phyloP scores from a whole-genome alignment of 2,888 invertebrate genomes.

The Aphrophora alni region DNA sequence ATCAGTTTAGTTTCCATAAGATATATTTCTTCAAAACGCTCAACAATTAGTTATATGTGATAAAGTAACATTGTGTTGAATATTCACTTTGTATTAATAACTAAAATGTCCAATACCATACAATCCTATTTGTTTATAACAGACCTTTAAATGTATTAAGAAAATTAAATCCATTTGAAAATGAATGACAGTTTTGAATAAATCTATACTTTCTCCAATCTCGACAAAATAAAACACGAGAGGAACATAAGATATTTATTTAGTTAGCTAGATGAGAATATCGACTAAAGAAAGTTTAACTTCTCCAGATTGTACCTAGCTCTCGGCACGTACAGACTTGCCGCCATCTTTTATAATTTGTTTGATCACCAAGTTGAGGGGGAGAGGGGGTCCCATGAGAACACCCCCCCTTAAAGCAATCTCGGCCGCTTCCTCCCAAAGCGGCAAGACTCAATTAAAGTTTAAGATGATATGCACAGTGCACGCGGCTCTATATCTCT shows the following conservation, averaged over 20 bases:
- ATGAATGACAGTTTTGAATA: not conserved
- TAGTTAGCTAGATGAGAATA: not conserved
- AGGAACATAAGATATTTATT: not conserved
- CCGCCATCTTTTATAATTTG: constrained; percentile 59
- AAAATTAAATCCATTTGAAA: not conserved
- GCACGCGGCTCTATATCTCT: constrained; percentile 20
- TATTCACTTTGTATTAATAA: too few relatives aligned
- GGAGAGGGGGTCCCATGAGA: constrained; percentile 52
- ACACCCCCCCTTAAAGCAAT: constrained; percentile 45
- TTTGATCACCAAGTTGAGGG: constrained; percentile 56
- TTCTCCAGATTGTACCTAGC: constrained; percentile 6
- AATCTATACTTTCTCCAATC: not conserved
- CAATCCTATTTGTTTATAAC: too few relatives aligned
- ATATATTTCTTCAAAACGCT: too few relatives aligned
- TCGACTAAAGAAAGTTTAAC: not conserved
- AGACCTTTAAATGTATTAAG: too few relatives aligned
- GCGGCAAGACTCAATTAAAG: constrained; percentile 73
- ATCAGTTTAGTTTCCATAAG: too few relatives aligned
- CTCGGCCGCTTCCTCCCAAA: constrained; percentile 56
- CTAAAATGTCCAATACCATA: too few relatives aligned
- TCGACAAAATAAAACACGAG: not conserved
- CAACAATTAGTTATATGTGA: too few relatives aligned
- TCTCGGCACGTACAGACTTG: constrained; percentile 34
- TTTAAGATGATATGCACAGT: constrained; percentile 68
- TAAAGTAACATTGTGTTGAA: too few relatives aligned